These are phyloP conservation scores for Metaphire vulgaris DNA, from an alignment of 1,140 invertebrate species.

Conservation along the genomic window DNA sequence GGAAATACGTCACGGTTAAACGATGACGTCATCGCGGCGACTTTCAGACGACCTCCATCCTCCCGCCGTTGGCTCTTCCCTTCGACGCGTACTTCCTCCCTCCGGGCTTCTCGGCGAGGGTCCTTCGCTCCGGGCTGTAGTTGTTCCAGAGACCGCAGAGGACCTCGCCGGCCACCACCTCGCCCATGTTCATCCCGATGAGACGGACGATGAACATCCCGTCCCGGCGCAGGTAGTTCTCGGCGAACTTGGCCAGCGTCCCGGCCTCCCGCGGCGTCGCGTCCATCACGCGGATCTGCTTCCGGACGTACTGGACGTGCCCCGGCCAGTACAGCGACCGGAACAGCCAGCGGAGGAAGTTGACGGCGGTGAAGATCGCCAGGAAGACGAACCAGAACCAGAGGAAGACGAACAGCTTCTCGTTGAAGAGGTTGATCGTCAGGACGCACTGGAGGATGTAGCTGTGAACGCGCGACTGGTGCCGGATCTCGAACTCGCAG, in stretches of 20 bases:
- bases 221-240: constrained; percentile 28
- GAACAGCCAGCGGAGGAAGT: constrained; percentile 15
- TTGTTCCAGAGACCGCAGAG: constrained; percentile 22
- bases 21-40: too few species aligned
- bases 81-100: constrained; percentile 28
- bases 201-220: constrained; percentile 31
- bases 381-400: constrained; percentile 51
- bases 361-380: constrained; percentile 35
- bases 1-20: too few species aligned
- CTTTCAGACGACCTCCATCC: constrained; percentile 29
- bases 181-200: constrained; percentile 29
- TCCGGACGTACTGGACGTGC: constrained; percentile 20
- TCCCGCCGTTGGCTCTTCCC: constrained; percentile 22
- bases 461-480: constrained; percentile 32
- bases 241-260: constrained; percentile 22
- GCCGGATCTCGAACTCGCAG: constrained; percentile 54
- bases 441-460: constrained; percentile 49
- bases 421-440: constrained; percentile 50
- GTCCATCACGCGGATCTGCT: constrained; percentile 21
- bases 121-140: constrained; percentile 18
- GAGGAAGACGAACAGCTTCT: constrained; percentile 48
- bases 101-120: constrained; percentile 24
- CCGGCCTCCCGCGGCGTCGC: constrained; percentile 12
- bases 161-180: constrained; percentile 28
- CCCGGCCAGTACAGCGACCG: constrained; percentile 20